Percentiles rank a stretch among this genome's conserved stretches.
phyloP scores from a whole-genome alignment of 2,888 invertebrate species.

The Tipula lateralis region DNA sequence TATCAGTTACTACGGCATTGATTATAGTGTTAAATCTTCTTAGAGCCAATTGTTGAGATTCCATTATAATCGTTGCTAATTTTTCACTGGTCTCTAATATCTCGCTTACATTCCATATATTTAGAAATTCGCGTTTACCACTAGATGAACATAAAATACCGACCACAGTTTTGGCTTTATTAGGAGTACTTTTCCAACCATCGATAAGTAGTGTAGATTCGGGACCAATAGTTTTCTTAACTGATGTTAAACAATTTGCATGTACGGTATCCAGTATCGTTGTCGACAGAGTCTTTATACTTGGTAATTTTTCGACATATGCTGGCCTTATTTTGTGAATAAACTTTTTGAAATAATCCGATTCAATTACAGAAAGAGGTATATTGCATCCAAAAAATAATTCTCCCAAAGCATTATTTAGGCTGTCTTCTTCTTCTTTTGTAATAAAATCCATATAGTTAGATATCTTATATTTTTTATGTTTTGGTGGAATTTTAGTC shows the following conservation, averaged over 20 bases:
- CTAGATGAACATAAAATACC: background rate
- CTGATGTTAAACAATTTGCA: constrained; percentile 26
- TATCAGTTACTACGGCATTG: background rate
- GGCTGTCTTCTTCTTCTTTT: constrained; percentile 30
- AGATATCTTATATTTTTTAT: background rate
- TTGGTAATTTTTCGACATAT: constrained; percentile 33
- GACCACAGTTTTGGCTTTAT: background rate
- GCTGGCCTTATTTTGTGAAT: constrained; percentile 32
- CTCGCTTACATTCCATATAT: background rate
- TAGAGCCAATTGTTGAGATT: background rate
- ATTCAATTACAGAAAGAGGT: constrained; percentile 35
- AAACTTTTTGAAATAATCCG: constrained; percentile 34
- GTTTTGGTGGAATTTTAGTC: background rate
- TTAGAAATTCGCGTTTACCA: background rate
- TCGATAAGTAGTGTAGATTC: constrained; percentile 31
- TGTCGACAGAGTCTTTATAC: constrained; percentile 32
- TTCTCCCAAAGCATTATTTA: constrained; percentile 33
- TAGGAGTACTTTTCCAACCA: constrained; percentile 28
- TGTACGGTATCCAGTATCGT: constrained; percentile 30
- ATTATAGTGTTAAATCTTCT: background rate
- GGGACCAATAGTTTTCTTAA: background rate
- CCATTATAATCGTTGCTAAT: background rate
- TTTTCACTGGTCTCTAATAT: too few species aligned
- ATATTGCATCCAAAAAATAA: constrained; percentile 36
- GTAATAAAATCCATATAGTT: constrained; percentile 6